Evolutionary conservation across 2,113 vertebrate genomes (phyloP), one percentile per base, ranked within the genome.

Genomic region (Nibea albiflora): DNA sequence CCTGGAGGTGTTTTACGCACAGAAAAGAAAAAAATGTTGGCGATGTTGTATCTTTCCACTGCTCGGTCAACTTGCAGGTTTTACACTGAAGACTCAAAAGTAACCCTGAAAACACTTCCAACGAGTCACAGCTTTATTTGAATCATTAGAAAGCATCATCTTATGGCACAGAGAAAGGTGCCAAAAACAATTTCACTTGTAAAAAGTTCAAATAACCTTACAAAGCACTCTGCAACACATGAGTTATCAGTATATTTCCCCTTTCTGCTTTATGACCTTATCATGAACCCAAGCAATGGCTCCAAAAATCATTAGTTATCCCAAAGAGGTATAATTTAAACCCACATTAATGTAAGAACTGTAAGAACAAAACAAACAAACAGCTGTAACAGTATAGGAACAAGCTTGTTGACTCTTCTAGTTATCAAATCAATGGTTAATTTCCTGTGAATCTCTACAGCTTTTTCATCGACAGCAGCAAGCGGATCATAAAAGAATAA

Each of bases 401-500:
- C 5, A 50, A 50, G 10, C 2, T 19, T 22, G 50, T 4, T 46
- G 1, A 44, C 0, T 24, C 65, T 79, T 39, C 47, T 17, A 19
- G n/a, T 54, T 50, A 10, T 24, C 16, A 72, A 24, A 73, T 77
- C 35, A 67, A 53, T 26, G n/a, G 24, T 8, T 24, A 12, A 53
- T 15, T 31, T 53, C 11, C 20, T 50, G 16, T 65, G 26, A 46
- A 3, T 24, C 26, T 50, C 15, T 62, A 3, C 19, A 17, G 28
- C 19, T 69, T 58, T 49, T 61, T 50, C 15, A 69, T 71, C 14
- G n/a, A 53, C 66, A 47, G 31, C n/a, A 61, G 17, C 16, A 4
- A 56, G 67, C 14, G 2, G 11, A 39, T 60, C 20, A 50, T 67
- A 67, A 80, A 85, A 61, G 11, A 71, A 62, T 39, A 74, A 85